Conservation (phyloP, 2,888 invertebrate species). For the Desoria tigrina region DNA sequence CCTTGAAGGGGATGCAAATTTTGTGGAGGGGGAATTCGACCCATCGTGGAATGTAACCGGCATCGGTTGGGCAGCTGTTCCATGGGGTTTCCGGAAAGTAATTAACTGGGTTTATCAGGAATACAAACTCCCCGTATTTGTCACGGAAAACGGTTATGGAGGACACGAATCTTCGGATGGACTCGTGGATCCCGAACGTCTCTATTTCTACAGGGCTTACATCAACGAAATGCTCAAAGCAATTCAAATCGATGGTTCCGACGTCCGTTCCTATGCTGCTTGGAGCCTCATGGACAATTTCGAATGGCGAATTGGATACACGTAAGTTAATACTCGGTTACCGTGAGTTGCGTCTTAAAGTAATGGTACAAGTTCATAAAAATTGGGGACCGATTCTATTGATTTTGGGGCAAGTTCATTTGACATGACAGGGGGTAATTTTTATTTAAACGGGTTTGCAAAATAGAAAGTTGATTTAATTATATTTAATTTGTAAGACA, state of each 20-base stretch:
- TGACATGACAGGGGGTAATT: too few relatives aligned
- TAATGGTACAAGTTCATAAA: too few relatives aligned
- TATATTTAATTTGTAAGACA: too few relatives aligned
- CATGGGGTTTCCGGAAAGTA: conserved; percentile 34
- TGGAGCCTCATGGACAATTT: conserved; percentile 45
- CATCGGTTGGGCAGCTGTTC: conserved; percentile 39
- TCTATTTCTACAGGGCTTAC: conserved; percentile 45
- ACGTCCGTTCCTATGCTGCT: conserved; percentile 46
- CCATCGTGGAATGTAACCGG: conserved; percentile 47
- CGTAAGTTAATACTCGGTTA: too few relatives aligned
- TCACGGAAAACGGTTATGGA: conserved; percentile 45
- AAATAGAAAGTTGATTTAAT: too few relatives aligned
- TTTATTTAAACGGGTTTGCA: too few relatives aligned
- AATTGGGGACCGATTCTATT: too few relatives aligned
- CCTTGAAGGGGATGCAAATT: conserved; percentile 41
- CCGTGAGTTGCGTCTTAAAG: too few relatives aligned
- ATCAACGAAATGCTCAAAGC: conserved; percentile 49
- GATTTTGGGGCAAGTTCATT: too few relatives aligned
- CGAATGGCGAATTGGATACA: conserved; percentile 45
- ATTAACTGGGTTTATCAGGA: conserved; percentile 32
- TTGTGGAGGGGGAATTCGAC: conserved; percentile 28
- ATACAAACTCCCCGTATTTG: conserved; percentile 35
- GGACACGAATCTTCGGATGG: conserved; percentile 32
- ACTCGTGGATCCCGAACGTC: conserved; percentile 38
- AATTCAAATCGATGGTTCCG: conserved; percentile 43